Evolutionary conservation across 2,888 invertebrate species (phyloP).

Genomic region (Agrochola lota): DNA sequence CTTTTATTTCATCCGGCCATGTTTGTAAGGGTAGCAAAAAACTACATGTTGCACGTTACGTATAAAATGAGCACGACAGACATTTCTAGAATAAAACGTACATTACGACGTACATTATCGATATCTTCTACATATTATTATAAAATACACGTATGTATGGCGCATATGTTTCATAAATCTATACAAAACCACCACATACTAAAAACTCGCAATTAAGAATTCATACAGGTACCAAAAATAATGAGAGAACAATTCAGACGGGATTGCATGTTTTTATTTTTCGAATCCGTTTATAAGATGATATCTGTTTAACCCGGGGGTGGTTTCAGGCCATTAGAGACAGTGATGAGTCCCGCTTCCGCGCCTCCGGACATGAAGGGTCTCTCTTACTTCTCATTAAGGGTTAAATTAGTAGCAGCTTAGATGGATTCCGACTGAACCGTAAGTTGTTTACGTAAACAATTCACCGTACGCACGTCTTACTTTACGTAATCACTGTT

Average conservation of each 20-base stretch:
- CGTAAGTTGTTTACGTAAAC: conserved; percentile 78
- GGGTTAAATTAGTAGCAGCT: conserved; percentile 82
- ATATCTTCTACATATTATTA: not conserved
- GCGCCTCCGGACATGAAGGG: conserved; percentile 84
- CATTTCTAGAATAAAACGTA: not conserved
- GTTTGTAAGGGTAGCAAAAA: conserved; percentile 46
- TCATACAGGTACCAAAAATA: conserved; percentile 64
- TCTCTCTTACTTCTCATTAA: conserved; percentile 83
- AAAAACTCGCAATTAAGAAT: conserved; percentile 56
- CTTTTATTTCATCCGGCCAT: conserved; percentile 56
- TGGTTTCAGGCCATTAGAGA: conserved; percentile 84
- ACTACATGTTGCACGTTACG: conserved; percentile 10
- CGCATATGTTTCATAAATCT: not conserved
- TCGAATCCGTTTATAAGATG: conserved; percentile 77
- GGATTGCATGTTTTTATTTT: conserved; percentile 70
- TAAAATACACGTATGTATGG: not conserved
- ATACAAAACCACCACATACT: conserved; percentile 5
- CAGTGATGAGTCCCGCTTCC: conserved; percentile 85
- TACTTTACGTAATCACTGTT: conserved; percentile 70
- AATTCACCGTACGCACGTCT: conserved; percentile 66
- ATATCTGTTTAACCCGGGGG: conserved; percentile 82
- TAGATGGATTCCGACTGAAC: conserved; percentile 74
- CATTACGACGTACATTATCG: not conserved
- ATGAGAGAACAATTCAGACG: conserved; percentile 63
- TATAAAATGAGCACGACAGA: conserved; percentile 4